A percentile compares a stretch with the other conserved stretches of the same genome.
Conservation (phyloP, 2,797 vertebrate genomes). For the Crax fasciolata region DNA sequence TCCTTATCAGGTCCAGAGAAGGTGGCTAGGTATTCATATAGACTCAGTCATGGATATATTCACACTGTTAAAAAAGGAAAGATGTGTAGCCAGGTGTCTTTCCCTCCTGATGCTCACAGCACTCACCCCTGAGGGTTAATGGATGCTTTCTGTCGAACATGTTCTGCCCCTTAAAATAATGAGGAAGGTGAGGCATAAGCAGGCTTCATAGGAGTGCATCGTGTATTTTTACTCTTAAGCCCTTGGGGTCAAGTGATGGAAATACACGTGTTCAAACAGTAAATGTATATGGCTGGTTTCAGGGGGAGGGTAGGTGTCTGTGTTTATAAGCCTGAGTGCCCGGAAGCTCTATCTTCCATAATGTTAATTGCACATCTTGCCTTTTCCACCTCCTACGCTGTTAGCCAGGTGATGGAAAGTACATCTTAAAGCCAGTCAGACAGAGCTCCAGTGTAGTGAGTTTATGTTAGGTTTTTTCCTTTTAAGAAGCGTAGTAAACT, state of each 20-base stretch:
- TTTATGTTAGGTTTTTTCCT: neutral
- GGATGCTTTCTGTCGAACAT: neutral
- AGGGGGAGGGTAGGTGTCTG: neutral
- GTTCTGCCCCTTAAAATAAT: neutral
- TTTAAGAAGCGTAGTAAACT: neutral
- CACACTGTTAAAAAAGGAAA: neutral
- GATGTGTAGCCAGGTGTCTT: neutral
- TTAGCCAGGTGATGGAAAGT: neutral
- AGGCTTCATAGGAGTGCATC: neutral
- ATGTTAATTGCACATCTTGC: neutral
- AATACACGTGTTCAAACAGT: neutral
- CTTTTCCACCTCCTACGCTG: neutral
- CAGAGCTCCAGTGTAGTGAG: neutral
- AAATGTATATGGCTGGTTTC: neutral
- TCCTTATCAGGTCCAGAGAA: neutral
- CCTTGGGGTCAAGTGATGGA: neutral
- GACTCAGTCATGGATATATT: rapidly evolving
- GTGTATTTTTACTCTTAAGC: neutral
- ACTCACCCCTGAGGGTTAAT: neutral
- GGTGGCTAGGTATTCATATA: neutral
- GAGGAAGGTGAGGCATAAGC: neutral
- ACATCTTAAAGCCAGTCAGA: neutral
- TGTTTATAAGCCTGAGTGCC: neutral
- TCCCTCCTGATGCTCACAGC: neutral
- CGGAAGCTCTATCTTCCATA: neutral